These are phyloP conservation scores for Halcyon chelicuti DNA, from an alignment of 2,797 vertebrate species.

Conservation along the genomic window DNA sequence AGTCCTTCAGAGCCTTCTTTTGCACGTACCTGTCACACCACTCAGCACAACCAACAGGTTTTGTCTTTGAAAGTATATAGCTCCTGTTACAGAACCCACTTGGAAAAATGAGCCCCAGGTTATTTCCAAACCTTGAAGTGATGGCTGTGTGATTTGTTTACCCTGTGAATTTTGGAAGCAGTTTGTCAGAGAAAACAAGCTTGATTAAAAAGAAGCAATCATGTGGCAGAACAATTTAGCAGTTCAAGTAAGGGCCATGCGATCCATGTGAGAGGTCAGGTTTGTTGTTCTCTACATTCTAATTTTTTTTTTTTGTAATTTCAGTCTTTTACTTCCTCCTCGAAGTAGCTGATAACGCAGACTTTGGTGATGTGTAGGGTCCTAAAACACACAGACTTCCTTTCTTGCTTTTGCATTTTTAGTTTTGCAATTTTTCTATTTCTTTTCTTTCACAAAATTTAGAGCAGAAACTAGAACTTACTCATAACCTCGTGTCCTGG, in stretches of 20 bases:
- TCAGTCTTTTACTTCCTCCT: neutral
- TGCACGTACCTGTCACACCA: neutral
- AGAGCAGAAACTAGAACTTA: neutral
- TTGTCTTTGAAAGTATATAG: neutral
- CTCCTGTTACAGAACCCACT: neutral
- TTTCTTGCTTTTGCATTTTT: neutral
- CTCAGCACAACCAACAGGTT: neutral
- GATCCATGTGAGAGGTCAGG: neutral
- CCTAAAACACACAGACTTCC: too few relatives aligned
- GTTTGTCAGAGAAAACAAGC: neutral
- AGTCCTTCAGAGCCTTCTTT: neutral
- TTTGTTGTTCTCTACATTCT: neutral
- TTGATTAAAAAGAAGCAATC: neutral
- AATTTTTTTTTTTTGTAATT: neutral
- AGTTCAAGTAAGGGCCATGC: neutral
- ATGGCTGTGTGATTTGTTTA: neutral
- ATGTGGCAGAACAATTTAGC: neutral
- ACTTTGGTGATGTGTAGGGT: neutral
- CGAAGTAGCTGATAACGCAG: neutral
- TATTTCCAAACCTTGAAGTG: constrained; percentile 9
- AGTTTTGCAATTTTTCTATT: too few relatives aligned
- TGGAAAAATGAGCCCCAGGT: constrained; percentile 14
- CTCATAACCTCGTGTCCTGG: neutral
- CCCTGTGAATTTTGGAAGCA: neutral
- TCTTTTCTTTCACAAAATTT: neutral